These are phyloP conservation scores for Mythimna impura DNA, from an alignment of 2,888 invertebrate species.

Conservation along the genomic window DNA sequence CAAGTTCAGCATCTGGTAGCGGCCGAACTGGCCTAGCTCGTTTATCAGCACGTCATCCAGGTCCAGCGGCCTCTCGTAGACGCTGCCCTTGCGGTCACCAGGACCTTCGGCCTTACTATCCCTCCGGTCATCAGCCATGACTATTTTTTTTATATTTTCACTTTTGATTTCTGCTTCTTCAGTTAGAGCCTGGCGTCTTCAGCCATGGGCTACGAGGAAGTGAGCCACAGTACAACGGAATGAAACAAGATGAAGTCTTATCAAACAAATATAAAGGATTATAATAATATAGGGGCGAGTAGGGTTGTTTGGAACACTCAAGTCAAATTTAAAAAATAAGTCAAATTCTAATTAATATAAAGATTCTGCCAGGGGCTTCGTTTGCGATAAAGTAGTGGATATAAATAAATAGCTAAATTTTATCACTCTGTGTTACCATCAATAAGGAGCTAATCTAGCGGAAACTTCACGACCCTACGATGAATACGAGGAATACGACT, in stretches of 20 bases:
- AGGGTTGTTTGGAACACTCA: too few relatives aligned
- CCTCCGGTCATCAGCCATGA: conserved; percentile 38
- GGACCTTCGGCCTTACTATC: conserved; percentile 33
- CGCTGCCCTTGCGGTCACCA: conserved; percentile 54
- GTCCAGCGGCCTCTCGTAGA: conserved; percentile 70
- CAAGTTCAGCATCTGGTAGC: conserved; percentile 91
- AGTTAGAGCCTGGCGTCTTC: conserved; percentile 26
- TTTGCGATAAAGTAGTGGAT: too few relatives aligned
- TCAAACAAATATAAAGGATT: conserved; percentile 46
- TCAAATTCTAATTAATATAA: too few relatives aligned
- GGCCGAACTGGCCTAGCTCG: conserved; percentile 92
- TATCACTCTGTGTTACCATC: too few relatives aligned
- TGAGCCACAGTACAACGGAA: conserved; percentile 27
- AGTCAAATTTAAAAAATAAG: too few relatives aligned
- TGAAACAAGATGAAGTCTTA: conserved; percentile 50
- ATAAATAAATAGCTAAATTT: too few relatives aligned
- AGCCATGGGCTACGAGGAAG: conserved; percentile 41
- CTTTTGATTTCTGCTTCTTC: neutral
- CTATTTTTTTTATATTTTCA: neutral
- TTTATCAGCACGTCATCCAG: conserved; percentile 88
- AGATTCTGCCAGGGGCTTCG: too few relatives aligned
- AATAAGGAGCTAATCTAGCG: too few relatives aligned
- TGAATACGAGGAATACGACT: too few relatives aligned
- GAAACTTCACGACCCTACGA: too few relatives aligned
- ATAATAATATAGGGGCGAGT: conserved; percentile 20